Percentiles rank a stretch among this genome's conserved stretches.
Conservation (phyloP, 2,888 invertebrate genomes). For the Stenotaenia linearis region DNA sequence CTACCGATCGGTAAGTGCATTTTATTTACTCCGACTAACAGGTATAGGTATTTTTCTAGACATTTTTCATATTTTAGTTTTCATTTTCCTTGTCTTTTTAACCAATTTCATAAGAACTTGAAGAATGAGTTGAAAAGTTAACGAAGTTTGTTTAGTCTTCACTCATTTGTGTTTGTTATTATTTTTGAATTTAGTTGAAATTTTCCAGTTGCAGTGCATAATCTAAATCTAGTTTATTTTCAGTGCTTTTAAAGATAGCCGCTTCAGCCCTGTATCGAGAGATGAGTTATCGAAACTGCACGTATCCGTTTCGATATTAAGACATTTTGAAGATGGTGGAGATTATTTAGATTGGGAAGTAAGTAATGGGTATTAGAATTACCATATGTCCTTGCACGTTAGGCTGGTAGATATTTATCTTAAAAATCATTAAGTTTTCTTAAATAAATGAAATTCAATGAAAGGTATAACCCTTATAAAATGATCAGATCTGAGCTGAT, state of each 20-base stretch:
- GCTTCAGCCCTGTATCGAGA: conserved; percentile 88
- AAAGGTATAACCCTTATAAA: too few relatives aligned
- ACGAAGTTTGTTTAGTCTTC: too few relatives aligned
- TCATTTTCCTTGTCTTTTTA: too few relatives aligned
- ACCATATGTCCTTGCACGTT: too few relatives aligned
- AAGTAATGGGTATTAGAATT: not conserved
- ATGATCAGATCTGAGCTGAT: too few relatives aligned
- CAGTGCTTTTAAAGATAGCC: conserved; percentile 94
- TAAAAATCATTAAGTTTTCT: too few relatives aligned
- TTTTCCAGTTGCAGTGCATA: not conserved
- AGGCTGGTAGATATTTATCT: too few relatives aligned
- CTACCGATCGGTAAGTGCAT: not conserved
- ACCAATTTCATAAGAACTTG: too few relatives aligned
- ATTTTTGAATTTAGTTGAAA: too few relatives aligned
- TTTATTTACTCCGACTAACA: not conserved
- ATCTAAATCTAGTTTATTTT: conserved; percentile 35
- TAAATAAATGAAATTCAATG: too few relatives aligned
- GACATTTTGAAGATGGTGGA: conserved; percentile 91
- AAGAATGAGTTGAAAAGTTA: too few relatives aligned
- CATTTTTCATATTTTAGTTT: not conserved
- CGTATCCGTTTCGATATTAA: conserved; percentile 91
- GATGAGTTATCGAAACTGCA: conserved; percentile 89
- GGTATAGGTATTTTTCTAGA: not conserved
- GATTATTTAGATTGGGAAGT: conserved; percentile 97
- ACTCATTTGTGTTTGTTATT: too few relatives aligned